Conservation (phyloP, 2,797 vertebrate species). For the Arnoldichthys spilopterus region DNA sequence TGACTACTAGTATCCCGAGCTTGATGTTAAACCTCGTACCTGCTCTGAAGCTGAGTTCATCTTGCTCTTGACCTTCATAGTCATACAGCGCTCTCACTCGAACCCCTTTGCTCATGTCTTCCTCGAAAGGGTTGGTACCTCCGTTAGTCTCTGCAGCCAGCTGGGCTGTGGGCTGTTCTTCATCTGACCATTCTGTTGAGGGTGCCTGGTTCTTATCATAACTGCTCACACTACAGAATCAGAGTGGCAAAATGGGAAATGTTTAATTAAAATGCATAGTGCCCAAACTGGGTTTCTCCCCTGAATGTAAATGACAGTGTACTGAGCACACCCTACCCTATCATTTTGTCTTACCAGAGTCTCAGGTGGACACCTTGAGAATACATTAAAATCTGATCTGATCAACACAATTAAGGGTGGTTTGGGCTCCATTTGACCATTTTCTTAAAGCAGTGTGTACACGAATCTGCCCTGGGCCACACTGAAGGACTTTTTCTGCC, state of each 20-base stretch:
- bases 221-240: conserved; percentile 86
- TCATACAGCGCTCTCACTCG: conserved; percentile 93
- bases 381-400: too few species aligned
- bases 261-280: too few species aligned
- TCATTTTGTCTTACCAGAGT: too few species aligned
- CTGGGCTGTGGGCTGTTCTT: conserved; percentile 85
- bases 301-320: background rate
- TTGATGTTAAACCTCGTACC: conserved; percentile 71
- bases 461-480: too few species aligned
- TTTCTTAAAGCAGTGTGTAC: too few species aligned
- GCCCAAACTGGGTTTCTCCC: background rate
- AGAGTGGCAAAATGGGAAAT: background rate
- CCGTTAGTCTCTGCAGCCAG: conserved; percentile 81
- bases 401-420: too few species aligned
- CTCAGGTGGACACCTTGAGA: too few species aligned
- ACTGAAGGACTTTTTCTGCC: too few species aligned
- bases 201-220: conserved; percentile 88
- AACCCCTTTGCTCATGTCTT: conserved; percentile 83
- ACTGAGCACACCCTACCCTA: too few species aligned
- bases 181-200: conserved; percentile 91
- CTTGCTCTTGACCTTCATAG: conserved; percentile 95
- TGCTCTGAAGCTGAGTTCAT: conserved; percentile 94
- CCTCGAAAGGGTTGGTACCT: conserved; percentile 87
- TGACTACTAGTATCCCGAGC: background rate
- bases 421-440: too few species aligned